Evolutionary conservation across 2,888 invertebrate species (phyloP).

Genomic region (Noctua comes): DNA sequence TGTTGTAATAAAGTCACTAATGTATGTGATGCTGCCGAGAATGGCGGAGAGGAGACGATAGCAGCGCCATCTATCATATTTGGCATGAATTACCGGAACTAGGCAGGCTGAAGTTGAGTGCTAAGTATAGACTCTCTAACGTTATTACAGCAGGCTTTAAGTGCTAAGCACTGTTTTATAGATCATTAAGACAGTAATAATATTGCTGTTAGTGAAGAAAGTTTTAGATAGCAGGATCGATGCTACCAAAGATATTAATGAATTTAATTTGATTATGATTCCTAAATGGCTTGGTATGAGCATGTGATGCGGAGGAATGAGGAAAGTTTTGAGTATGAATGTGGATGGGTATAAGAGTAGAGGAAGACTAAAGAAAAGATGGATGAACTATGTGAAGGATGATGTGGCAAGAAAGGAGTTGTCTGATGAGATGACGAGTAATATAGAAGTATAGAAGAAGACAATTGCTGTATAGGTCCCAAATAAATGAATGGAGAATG

Average conservation of each 20-base stretch:
- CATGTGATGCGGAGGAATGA: too few relatives aligned
- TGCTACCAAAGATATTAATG: neutral
- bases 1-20: slow-evolving; percentile 53
- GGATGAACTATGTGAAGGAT: neutral
- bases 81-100: slow-evolving; percentile 44
- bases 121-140: slow-evolving; percentile 34
- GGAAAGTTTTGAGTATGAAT: neutral
- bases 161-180: slow-evolving; percentile 42
- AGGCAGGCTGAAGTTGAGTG: slow-evolving; percentile 28
- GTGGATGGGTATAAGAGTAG: too few relatives aligned
- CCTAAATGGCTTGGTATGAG: too few relatives aligned
- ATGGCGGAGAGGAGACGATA: slow-evolving; percentile 35
- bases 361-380: neutral
- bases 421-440: too few relatives aligned
- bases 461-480: too few relatives aligned
- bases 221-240: too few relatives aligned
- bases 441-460: neutral
- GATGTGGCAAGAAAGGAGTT: neutral
- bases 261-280: neutral
- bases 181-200: neutral
- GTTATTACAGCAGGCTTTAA: slow-evolving; percentile 29
- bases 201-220: neutral
- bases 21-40: slow-evolving; percentile 44
- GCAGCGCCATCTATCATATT: slow-evolving; percentile 51
- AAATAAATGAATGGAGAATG: too few relatives aligned